phyloP scores from a whole-genome alignment of 1,140 invertebrate species.

The Trichoplusia ni region DNA sequence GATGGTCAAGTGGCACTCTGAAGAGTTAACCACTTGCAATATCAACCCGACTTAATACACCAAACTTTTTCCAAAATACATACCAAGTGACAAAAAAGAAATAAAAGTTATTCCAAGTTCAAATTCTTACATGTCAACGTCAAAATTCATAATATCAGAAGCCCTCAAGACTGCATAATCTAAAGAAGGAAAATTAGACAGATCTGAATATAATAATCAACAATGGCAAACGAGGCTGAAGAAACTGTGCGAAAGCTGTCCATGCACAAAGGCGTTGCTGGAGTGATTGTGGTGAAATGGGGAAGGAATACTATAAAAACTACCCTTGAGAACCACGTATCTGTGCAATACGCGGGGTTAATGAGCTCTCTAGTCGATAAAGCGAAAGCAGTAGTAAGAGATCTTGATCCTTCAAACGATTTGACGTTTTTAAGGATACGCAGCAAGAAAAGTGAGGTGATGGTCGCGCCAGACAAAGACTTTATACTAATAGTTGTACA shows the following conservation, averaged over 20 bases:
- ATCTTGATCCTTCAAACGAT: constrained; percentile 91
- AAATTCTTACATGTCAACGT: no score
- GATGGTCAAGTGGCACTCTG: no score
- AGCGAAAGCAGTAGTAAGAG: constrained; percentile 86
- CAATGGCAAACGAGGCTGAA: constrained; percentile 87
- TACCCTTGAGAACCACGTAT: constrained; percentile 88
- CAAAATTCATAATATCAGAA: no score
- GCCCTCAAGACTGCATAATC: no score
- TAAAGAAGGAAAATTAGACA: no score
- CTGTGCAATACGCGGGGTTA: constrained; percentile 87
- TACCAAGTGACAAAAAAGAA: no score
- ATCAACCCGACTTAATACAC: no score
- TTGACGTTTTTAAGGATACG: constrained; percentile 91
- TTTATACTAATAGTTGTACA: constrained; percentile 87
- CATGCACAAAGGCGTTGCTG: constrained; percentile 86
- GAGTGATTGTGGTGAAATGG: constrained; percentile 87
- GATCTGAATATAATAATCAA: no score
- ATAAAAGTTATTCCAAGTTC: no score
- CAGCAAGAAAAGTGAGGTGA: constrained; percentile 95
- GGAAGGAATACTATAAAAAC: constrained; percentile 91
- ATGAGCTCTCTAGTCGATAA: constrained; percentile 87
- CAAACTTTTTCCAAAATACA: no score
- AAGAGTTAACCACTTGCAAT: no score
- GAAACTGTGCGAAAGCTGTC: constrained; percentile 89
- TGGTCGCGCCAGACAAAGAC: constrained; percentile 92